A percentile compares a stretch with the other conserved stretches of the same genome.
phyloP scores from a whole-genome alignment of 2,797 vertebrate genomes.

The Xenops minutus region DNA sequence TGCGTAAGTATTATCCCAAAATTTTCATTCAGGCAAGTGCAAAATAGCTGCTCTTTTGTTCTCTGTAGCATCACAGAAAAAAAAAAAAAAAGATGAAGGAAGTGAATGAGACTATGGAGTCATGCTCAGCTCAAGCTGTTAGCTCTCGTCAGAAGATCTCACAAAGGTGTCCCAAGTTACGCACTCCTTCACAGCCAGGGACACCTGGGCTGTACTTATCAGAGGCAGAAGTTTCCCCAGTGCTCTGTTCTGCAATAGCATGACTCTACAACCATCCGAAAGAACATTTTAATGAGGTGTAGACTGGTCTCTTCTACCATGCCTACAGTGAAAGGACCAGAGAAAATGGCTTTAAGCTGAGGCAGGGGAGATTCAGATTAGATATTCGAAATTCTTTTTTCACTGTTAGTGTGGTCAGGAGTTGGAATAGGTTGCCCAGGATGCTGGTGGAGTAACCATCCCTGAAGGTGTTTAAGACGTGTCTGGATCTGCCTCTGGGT shows the following conservation, averaged over 20 bases:
- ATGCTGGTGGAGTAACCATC: background rate
- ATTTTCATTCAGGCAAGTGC: background rate
- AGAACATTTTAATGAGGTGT: background rate
- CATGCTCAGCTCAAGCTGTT: background rate
- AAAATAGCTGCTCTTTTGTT: background rate
- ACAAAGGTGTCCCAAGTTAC: background rate
- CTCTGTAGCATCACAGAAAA: background rate
- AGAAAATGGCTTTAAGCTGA: background rate
- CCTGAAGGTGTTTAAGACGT: background rate
- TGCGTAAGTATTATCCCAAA: background rate
- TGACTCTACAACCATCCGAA: background rate
- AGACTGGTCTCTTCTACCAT: background rate
- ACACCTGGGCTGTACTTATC: background rate
- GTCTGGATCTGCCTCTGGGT: background rate
- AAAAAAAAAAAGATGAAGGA: background rate
- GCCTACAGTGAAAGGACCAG: background rate
- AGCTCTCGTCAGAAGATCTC: background rate
- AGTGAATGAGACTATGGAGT: rapidly evolving
- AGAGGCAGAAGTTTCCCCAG: background rate
- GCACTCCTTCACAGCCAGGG: background rate
- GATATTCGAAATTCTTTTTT: background rate
- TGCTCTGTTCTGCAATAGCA: background rate
- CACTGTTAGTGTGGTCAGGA: background rate
- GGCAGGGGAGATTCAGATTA: background rate
- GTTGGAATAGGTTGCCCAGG: background rate